Evolutionary conservation across 1,140 invertebrate species (phyloP).

Genomic region (Heliconius melpomene): DNA sequence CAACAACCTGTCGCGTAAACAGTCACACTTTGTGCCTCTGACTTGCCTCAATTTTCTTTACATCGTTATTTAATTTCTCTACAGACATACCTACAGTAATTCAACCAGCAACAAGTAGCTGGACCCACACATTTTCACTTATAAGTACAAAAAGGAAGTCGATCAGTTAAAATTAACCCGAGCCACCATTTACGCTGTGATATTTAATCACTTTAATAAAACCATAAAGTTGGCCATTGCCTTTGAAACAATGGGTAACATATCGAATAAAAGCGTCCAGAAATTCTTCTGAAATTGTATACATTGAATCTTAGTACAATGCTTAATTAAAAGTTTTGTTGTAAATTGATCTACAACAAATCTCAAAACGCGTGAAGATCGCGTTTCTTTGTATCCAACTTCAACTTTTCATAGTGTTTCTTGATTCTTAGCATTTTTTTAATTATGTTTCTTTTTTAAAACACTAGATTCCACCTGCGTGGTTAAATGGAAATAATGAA

Average conservation of each 20-base stretch:
- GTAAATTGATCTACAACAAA: constrained; percentile 35
- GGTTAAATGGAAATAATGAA: no score
- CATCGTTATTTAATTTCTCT: background rate
- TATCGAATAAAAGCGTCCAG: constrained; percentile 47
- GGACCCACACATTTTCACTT: constrained; percentile 34
- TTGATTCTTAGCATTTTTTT: background rate
- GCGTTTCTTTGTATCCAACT: background rate
- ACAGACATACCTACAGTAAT: background rate
- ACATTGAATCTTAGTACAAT: constrained; percentile 51
- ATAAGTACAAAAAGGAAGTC: constrained; percentile 43
- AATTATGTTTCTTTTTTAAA: background rate
- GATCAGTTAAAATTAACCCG: constrained; percentile 48
- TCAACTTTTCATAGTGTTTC: background rate
- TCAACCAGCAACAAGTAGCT: constrained; percentile 32
- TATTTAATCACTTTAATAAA: constrained; percentile 74
- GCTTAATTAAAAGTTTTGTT: constrained; percentile 59
- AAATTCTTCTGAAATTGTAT: constrained; percentile 25
- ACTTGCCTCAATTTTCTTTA: background rate
- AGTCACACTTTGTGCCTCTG: no score
- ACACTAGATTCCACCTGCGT: no score
- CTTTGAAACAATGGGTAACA: constrained; percentile 56
- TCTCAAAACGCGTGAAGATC: constrained; percentile 8
- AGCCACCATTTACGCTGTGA: constrained; percentile 58
- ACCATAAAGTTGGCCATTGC: constrained; percentile 55
- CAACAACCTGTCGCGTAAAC: no score